A percentile compares a stretch with the other conserved stretches of the same genome.
Evolutionary conservation across 2,113 vertebrate species (phyloP).

Genomic region (Zosterops lateralis): DNA sequence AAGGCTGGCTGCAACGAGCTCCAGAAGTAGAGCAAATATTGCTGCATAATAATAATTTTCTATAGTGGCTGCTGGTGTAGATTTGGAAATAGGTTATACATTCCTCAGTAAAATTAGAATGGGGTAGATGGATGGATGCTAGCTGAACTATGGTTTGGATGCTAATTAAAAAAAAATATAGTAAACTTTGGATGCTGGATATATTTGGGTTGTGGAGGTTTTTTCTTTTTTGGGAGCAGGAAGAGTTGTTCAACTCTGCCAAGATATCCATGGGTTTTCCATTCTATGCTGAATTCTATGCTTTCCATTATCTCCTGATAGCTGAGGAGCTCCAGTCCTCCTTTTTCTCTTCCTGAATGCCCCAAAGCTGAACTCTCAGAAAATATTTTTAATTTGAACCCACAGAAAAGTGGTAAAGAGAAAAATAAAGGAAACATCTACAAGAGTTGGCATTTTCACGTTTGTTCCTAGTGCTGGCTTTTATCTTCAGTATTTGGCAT

Average conservation of each 20-base stretch:
- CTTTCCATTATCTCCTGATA: not conserved
- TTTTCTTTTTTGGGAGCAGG: not conserved
- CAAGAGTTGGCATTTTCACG: not conserved
- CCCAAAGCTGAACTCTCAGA: not conserved
- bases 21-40: not conserved
- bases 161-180: not conserved
- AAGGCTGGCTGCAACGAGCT: not conserved
- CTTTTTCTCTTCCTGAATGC: not conserved
- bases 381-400: not conserved
- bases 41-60: not conserved
- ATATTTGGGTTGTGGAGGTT: not conserved
- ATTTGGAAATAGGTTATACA: not conserved
- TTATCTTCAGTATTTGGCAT: not conserved
- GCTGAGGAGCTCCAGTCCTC: not conserved
- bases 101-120: not conserved
- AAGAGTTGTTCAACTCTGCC: not conserved
- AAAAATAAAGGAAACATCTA: not conserved
- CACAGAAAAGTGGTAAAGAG: rapidly evolving
- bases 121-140: not conserved
- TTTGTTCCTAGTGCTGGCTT: not conserved
- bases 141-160: not conserved
- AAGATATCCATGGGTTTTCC: not conserved
- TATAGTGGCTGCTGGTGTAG: not conserved
- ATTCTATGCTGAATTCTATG: not conserved
- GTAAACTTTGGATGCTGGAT: not conserved